Conservation (phyloP, 2,113 vertebrate species). For the Pedetes capensis region DNA sequence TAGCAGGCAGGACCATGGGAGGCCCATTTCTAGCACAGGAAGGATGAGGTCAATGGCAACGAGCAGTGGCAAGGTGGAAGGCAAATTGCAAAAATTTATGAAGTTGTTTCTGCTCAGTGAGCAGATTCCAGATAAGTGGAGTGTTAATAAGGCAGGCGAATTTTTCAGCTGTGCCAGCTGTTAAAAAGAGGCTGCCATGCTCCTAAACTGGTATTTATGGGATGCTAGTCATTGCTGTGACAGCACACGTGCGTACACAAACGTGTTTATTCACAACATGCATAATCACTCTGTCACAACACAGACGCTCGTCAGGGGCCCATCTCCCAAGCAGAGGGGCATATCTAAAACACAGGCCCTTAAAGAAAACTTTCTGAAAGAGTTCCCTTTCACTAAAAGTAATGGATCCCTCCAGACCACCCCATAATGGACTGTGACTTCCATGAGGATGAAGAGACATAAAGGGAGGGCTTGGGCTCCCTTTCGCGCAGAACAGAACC, state of each 20-base stretch:
- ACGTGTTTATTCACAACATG: constrained; percentile 35
- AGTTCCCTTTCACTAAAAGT: not conserved
- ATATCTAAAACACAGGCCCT: constrained; percentile 13
- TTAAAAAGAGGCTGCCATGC: constrained; percentile 61
- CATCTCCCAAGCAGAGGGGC: constrained; percentile 28
- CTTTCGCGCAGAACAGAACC: not conserved
- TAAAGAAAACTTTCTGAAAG: not conserved
- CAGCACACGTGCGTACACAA: constrained; percentile 35
- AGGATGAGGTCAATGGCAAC: constrained; percentile 81
- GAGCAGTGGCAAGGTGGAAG: constrained; percentile 78
- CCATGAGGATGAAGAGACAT: not conserved
- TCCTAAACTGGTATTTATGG: constrained; percentile 64
- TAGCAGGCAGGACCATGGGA: constrained; percentile 63
- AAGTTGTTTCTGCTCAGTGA: constrained; percentile 84
- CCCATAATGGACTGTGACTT: not conserved
- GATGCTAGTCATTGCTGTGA: constrained; percentile 62
- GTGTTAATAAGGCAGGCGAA: constrained; percentile 85
- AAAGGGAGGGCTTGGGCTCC: not conserved
- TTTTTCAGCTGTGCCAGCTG: constrained; percentile 82
- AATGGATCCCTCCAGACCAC: not conserved
- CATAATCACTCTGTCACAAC: constrained; percentile 38
- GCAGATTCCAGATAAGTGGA: constrained; percentile 84
- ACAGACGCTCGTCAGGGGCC: not conserved
- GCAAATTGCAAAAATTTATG: constrained; percentile 85
- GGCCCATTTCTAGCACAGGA: constrained; percentile 58